Percentiles rank a stretch among this genome's conserved stretches.
These are phyloP conservation scores for Drosophila persimilis DNA, from an alignment of 1,140 invertebrate species.

Conservation along the genomic window DNA sequence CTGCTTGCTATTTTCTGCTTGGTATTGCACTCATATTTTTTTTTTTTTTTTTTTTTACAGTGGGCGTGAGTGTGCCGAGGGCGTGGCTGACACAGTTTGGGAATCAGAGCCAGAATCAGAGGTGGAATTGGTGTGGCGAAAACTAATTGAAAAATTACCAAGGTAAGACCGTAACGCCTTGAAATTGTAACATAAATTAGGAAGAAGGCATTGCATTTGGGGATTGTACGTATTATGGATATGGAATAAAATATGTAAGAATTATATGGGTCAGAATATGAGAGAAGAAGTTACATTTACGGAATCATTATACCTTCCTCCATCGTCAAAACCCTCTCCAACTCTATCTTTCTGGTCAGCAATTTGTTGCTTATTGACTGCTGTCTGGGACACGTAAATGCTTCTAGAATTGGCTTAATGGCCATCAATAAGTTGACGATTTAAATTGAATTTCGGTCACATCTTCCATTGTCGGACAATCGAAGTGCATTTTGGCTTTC, in stretches of 20 bases:
- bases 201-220: not conserved
- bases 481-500: constrained; percentile 68
- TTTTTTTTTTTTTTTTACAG: constrained; percentile 8
- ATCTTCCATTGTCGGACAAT: constrained; percentile 47
- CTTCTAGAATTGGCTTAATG: constrained; percentile 51
- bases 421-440: constrained; percentile 21
- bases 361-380: constrained; percentile 22
- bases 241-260: too few species aligned
- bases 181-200: not conserved
- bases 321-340: not conserved
- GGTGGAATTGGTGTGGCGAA: constrained; percentile 25
- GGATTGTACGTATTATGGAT: too few species aligned
- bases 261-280: too few species aligned
- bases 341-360: not conserved
- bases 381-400: constrained; percentile 47
- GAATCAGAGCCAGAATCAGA: constrained; percentile 47
- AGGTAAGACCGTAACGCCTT: not conserved
- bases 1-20: constrained; percentile 13
- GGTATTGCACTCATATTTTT: constrained; percentile 25
- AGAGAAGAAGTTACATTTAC: too few species aligned
- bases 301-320: not conserved
- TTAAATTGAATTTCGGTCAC: constrained; percentile 69
- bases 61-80: constrained; percentile 27
- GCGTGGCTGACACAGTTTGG: constrained; percentile 58
- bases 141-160: constrained; percentile 53